Conservation (phyloP, 2,797 vertebrate genomes). For the Chrysolophus pictus region DNA sequence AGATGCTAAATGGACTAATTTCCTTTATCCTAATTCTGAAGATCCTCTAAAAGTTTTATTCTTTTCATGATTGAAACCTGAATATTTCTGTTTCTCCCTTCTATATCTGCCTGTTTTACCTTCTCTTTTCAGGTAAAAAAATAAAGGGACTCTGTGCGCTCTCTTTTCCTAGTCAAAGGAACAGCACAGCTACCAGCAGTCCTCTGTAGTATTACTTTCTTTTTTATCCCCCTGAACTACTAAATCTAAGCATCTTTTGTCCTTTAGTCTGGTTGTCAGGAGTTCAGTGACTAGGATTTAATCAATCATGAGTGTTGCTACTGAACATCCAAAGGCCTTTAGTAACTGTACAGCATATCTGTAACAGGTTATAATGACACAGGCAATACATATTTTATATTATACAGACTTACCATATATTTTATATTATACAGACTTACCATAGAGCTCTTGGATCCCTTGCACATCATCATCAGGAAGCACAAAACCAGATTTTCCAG, state of each 20-base stretch:
- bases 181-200: not conserved
- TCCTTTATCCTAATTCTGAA: not conserved
- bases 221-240: not conserved
- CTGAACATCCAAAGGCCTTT: not conserved
- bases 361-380: not conserved
- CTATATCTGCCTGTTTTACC: not conserved
- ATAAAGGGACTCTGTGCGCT: not conserved
- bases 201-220: not conserved
- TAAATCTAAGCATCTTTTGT: not conserved
- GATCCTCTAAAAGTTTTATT: not conserved
- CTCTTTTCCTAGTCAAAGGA: not conserved
- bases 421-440: conserved; percentile 59
- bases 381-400: not conserved
- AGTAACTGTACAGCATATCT: not conserved
- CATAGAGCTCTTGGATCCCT: conserved; percentile 88
- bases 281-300: not conserved
- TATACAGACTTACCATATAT: conserved; percentile 80
- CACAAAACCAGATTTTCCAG: conserved; percentile 77
- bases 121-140: not conserved
- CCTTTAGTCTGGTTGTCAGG: not conserved
- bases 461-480: conserved; percentile 87
- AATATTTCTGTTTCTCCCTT: not conserved
- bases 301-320: not conserved
- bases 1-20: not conserved
- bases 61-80: not conserved